Evolutionary conservation across 2,113 vertebrate species (phyloP).

Genomic region (Toxotes jaculatrix): DNA sequence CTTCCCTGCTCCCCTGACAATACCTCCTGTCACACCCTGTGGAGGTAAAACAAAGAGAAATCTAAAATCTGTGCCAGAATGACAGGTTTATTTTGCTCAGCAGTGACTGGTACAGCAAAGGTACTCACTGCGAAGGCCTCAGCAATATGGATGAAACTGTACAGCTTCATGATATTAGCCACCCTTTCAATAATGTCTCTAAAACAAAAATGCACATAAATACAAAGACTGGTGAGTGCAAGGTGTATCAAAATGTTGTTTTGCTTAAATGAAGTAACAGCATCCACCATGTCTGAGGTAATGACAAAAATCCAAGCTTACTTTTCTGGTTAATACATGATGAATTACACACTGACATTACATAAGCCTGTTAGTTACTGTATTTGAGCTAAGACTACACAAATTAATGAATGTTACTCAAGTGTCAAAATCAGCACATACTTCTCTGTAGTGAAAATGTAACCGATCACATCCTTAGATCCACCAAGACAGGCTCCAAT

Average conservation of each 20-base stretch:
- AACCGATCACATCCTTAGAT: slow-evolving; percentile 85
- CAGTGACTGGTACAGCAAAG: neutral
- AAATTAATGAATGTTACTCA: neutral
- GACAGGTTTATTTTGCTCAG: neutral
- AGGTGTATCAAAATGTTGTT: neutral
- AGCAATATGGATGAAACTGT: slow-evolving; percentile 68
- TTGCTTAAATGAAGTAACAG: neutral
- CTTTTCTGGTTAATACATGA: slow-evolving; percentile 36
- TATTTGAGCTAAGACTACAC: neutral
- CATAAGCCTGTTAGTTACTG: neutral
- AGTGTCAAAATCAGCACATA: slow-evolving; percentile 67
- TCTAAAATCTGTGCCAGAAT: neutral
- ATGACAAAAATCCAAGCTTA: neutral
- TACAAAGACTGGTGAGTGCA: neutral
- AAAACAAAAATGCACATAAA: slow-evolving; percentile 18
- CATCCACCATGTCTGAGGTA: neutral
- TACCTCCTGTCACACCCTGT: slow-evolving; percentile 83
- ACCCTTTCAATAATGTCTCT: slow-evolving; percentile 77
- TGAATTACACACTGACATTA: neutral
- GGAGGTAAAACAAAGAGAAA: slow-evolving; percentile 28
- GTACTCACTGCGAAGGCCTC: slow-evolving; percentile 73
- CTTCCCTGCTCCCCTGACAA: slow-evolving; percentile 88
- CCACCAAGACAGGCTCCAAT: slow-evolving; percentile 73
- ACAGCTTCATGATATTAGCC: slow-evolving; percentile 73
- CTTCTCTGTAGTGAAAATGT: slow-evolving; percentile 89